Percentiles rank a stretch among this genome's conserved stretches.
These are phyloP conservation scores for Ceratothoa steindachneri DNA, from an alignment of 2,888 invertebrate species.

Conservation along the genomic window DNA sequence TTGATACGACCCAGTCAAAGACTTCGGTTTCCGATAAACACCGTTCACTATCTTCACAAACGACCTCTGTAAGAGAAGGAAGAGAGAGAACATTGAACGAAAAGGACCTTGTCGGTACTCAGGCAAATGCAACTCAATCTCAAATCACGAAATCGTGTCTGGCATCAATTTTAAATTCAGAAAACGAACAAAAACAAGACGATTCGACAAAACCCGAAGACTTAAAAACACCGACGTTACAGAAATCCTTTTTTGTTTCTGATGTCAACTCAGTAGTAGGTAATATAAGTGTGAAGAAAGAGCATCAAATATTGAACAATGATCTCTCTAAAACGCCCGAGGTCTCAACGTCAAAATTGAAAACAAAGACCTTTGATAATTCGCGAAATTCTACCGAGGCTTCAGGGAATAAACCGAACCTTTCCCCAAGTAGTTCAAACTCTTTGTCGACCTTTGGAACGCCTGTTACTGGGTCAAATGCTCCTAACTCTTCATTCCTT, in stretches of 20 bases:
- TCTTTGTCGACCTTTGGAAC: conserved; percentile 38
- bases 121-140: neutral
- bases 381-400: neutral
- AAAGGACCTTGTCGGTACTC: neutral
- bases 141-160: neutral
- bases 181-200: no score
- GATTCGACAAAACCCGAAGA: neutral
- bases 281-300: neutral
- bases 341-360: neutral
- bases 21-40: neutral
- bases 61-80: neutral
- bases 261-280: neutral
- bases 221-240: neutral
- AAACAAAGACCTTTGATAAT: no score
- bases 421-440: conserved; percentile 20
- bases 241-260: neutral
- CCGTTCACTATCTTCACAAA: neutral
- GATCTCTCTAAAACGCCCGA: neutral
- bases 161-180: neutral
- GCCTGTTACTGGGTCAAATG: neutral
- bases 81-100: neutral
- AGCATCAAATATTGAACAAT: neutral
- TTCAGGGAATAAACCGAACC: neutral
- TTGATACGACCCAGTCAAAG: no score
- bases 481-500: neutral